Base-by-base conservation (phyloP, 2,113 vertebrate genomes). In the Psilopsiagon aurifrons region DNA sequence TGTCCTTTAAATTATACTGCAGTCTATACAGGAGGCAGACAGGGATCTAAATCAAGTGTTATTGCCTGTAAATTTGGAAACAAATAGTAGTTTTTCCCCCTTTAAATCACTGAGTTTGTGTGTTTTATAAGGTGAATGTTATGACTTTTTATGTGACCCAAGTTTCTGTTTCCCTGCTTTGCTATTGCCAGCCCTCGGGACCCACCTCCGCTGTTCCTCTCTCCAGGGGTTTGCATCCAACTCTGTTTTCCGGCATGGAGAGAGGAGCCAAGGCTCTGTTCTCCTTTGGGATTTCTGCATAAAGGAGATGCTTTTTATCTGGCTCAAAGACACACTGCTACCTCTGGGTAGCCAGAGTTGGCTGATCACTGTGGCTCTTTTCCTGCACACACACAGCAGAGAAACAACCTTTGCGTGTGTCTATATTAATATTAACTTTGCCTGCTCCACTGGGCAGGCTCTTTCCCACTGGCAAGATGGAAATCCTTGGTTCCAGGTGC, bases 11-110 rank as follows among this genome's bases (percentile, higher is more conserved):
- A 98, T 98, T 98, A 98, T 91, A 64, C 94, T 81, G 87, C 96
- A 96, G 98, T 97, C 98, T 98, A 97, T 98, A 97, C 94, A 96
- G 95, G 86, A 98, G 94, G 95, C 94, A 98, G 97, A 92, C 96
- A 96, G 88, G 90, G 78, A 95, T 90, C 95, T 98, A 98, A 98
- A 98, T 98, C 98, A 97, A 95, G 96, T 80, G 95, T 98, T 98
- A 98, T 97, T 96, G 97, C 97, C 96, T 97, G 97, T 98, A 98
- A 97, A 98, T 98, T 97, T 96, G 97, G 97, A 98, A 98, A 98
- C 97, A 98, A 98, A 98, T 95, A 97, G 97, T 98, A 96, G 97
- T 97, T 98, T 98, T 94, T 41, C 59, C 90, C 74, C 70, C 88
- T 94, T 97, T 98, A 98, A 98, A 97, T 98, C 97, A 95, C 78